Percentiles rank a stretch among this genome's conserved stretches.
Evolutionary conservation across 2,888 invertebrate genomes (phyloP).

Genomic region (Rugalucina vietnamica): DNA sequence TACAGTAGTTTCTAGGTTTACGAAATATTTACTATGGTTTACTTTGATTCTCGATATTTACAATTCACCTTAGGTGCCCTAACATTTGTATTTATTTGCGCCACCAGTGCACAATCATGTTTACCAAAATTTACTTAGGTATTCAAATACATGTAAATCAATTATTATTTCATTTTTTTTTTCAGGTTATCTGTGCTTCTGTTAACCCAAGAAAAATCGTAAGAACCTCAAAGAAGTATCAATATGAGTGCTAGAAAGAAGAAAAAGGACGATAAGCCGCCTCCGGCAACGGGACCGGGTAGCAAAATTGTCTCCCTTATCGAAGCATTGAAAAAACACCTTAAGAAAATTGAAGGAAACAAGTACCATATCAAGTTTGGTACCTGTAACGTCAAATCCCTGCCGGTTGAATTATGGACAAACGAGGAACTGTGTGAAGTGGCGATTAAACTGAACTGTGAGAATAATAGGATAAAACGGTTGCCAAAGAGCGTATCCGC

Average conservation of each 20-base stretch:
- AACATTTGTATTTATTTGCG: too few species aligned
- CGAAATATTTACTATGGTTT: too few species aligned
- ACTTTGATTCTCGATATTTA: too few species aligned
- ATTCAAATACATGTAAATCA: too few species aligned
- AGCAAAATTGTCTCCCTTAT: conserved; percentile 82
- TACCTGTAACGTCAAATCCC: conserved; percentile 75
- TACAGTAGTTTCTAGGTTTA: too few species aligned
- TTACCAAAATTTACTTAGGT: too few species aligned
- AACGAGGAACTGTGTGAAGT: conserved; percentile 81
- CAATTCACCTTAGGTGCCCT: too few species aligned
- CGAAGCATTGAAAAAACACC: conserved; percentile 76
- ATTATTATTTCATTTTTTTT: background rate
- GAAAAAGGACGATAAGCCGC: conserved; percentile 83
- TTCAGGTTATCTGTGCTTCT: background rate
- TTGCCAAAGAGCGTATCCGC: conserved; percentile 77
- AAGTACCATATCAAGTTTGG: conserved; percentile 74
- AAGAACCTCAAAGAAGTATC: background rate
- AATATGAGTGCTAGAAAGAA: conserved; percentile 69
- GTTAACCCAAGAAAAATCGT: background rate
- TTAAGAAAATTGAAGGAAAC: conserved; percentile 74
- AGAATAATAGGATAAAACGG: conserved; percentile 81
- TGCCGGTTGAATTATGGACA: conserved; percentile 81
- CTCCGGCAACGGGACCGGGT: conserved; percentile 83
- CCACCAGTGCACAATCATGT: too few species aligned
- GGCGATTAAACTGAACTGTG: conserved; percentile 77